These are phyloP conservation scores for Sarcophaga rosellei DNA, from an alignment of 2,888 invertebrate species.

Conservation along the genomic window DNA sequence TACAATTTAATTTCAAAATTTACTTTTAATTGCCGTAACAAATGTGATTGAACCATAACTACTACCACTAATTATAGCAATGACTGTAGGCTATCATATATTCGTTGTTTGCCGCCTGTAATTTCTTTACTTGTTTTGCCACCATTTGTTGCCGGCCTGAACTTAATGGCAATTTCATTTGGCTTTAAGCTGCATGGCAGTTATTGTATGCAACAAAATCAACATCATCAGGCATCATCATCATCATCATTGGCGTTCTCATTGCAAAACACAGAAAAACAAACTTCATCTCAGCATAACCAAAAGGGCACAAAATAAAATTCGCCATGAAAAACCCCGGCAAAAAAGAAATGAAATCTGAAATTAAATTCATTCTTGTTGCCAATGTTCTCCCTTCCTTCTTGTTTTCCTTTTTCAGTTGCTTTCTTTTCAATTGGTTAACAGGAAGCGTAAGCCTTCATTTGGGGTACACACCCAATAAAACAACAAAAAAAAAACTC, in stretches of 20 bases:
- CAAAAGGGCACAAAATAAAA: constrained; percentile 48
- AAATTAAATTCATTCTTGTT: constrained; percentile 60
- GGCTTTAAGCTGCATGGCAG: constrained; percentile 43
- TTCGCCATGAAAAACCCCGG: neutral
- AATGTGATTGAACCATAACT: no score
- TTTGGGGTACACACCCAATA: constrained; percentile 11
- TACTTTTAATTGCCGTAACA: no score
- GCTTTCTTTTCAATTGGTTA: constrained; percentile 53
- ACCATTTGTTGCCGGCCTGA: constrained; percentile 47
- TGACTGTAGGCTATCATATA: no score
- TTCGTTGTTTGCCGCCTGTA: neutral
- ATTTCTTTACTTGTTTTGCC: constrained; percentile 11
- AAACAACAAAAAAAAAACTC: constrained; percentile 10
- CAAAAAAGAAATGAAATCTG: neutral
- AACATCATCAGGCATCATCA: constrained; percentile 24
- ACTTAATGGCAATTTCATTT: constrained; percentile 60
- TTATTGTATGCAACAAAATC: neutral
- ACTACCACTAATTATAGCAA: no score
- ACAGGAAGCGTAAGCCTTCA: constrained; percentile 58
- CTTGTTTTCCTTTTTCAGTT: neutral
- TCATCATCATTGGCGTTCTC: constrained; percentile 34
- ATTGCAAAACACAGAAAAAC: neutral
- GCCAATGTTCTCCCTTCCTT: constrained; percentile 40
- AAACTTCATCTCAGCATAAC: constrained; percentile 43
- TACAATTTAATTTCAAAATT: no score